Conservation (phyloP, 2,113 vertebrate genomes). For the Martes martes region DNA sequence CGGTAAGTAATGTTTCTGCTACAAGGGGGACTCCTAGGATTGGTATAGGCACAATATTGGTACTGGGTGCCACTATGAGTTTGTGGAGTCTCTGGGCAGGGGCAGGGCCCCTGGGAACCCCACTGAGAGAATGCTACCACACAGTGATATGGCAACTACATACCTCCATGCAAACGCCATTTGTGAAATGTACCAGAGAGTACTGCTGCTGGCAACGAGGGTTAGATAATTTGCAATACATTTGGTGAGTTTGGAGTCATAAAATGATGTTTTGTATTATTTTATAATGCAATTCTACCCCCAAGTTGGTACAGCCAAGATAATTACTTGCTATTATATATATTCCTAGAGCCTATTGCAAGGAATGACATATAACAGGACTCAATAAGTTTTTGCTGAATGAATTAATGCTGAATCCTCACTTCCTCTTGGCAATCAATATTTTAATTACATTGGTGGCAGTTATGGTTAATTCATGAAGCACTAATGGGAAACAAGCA, state of each 20-base stretch:
- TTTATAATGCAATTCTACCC: conserved; percentile 32
- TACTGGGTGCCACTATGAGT: background rate
- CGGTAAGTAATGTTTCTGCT: background rate
- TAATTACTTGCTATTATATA: conserved; percentile 54
- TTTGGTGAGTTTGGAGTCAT: background rate
- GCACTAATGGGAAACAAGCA: conserved; percentile 60
- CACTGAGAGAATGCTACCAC: fast-evolving
- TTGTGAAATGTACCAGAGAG: background rate
- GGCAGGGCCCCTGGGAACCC: background rate
- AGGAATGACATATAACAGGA: conserved; percentile 18
- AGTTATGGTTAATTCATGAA: conserved; percentile 73
- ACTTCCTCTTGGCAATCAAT: conserved; percentile 67
- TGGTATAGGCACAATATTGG: too few species aligned
- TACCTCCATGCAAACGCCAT: too few species aligned
- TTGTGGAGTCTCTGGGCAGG: background rate
- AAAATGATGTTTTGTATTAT: background rate
- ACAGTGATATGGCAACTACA: background rate
- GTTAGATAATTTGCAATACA: background rate
- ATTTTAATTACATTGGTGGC: conserved; percentile 76
- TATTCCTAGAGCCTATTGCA: conserved; percentile 24
- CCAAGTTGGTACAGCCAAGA: background rate
- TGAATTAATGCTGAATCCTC: conserved; percentile 68
- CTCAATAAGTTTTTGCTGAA: conserved; percentile 57
- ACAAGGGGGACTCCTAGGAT: background rate
- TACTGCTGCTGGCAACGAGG: background rate